A percentile compares a stretch with the other conserved stretches of the same genome.
These are phyloP conservation scores for Gnathonemus echidnorhynchus DNA, from an alignment of 2,113 vertebrate species.

Conservation along the genomic window DNA sequence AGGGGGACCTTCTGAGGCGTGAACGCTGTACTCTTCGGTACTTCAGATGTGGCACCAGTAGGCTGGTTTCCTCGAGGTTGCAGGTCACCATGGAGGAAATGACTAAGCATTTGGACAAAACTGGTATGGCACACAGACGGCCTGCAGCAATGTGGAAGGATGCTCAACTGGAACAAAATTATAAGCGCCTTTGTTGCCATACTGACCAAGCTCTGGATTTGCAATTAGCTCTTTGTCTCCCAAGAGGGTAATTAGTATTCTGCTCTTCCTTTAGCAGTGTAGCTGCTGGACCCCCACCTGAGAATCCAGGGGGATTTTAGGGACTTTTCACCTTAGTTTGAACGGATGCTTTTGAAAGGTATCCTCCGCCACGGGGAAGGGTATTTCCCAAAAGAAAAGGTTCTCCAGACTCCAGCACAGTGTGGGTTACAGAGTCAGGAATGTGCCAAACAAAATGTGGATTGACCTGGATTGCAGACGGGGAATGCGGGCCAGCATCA, in stretches of 20 bases:
- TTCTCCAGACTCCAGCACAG: not conserved
- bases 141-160: not conserved
- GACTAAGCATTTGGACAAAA: not conserved
- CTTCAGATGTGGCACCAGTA: not conserved
- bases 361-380: not conserved
- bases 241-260: not conserved
- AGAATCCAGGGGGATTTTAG: not conserved
- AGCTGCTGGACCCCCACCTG: not conserved
- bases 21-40: not conserved
- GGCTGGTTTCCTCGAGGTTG: not conserved
- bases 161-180: not conserved
- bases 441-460: not conserved
- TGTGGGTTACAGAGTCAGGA: not conserved
- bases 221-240: not conserved
- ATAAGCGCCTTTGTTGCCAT: not conserved
- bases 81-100: not conserved
- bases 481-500: not conserved
- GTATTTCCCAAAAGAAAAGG: not conserved
- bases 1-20: not conserved
- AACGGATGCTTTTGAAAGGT: not conserved
- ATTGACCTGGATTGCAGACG: not conserved
- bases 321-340: not conserved
- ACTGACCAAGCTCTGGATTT: not conserved
- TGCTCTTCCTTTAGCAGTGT: not conserved
- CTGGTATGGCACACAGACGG: not conserved